Evolutionary conservation across 2,888 invertebrate species (phyloP), one percentile per base, ranked within the genome.

Genomic region (Cryptocheilus praepositus): DNA sequence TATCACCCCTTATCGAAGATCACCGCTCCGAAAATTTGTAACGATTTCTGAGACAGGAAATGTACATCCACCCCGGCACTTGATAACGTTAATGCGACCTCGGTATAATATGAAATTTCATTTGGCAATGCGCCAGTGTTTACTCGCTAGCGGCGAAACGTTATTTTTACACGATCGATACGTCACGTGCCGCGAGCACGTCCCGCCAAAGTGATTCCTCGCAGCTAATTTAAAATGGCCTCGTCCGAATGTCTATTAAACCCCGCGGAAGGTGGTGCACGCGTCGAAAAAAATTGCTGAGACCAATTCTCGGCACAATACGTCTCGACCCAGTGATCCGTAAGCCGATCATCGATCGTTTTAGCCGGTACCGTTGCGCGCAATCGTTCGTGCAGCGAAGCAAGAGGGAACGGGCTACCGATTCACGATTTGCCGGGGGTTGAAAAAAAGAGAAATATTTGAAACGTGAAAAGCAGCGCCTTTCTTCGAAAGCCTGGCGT

Each of bases 61-160:
- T 28, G 36, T 45, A 56, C 51, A 51, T 51, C 18, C 52, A 28
- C 15, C 36, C 13, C n/a, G 52, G 18, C 21, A 44, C 43, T 57
- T 43, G 53, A 57, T 62, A 67, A 53, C 28, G 57, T 18, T 45
- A 61, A 46, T 19, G 45, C 36, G 62, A 28, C 44, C 61, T 18
- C 43, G 21, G 28, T 63, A 53, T 66, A 62, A 63, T 52, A 63
- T 21, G 56, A 57, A 63, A 54, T 55, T 65, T 54, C 67, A 49
- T 43, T 55, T 67, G 45, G 58, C 43, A 21, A 28, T 43, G 65
- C 44, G 54, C 46, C 53, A 43, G 18, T 19, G 49, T 64, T 64
- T 49, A 44, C 53, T 25, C 49, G 36, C 36, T 11, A 7, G 36
- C 36, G 36, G 36, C 36, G 36, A 36, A 36, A 36, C 36, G 36